These are phyloP conservation scores for Venusia cambrica DNA, from an alignment of 2,888 invertebrate species.

Conservation along the genomic window DNA sequence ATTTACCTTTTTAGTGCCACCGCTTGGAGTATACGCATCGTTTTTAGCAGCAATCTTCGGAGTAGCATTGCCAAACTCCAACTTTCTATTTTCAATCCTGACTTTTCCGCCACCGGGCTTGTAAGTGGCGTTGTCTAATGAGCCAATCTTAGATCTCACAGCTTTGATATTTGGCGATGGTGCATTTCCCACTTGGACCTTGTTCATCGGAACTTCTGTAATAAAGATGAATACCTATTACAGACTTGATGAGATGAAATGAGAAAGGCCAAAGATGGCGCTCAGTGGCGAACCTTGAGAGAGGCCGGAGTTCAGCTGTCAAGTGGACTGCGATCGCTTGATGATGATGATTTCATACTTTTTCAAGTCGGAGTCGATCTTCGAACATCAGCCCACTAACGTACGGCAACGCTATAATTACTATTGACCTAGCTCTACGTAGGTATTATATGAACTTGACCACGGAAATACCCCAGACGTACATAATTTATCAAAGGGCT, in stretches of 20 bases:
- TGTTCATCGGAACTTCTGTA: conserved; percentile 94
- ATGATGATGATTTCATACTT: too few species aligned
- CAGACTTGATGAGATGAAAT: too few species aligned
- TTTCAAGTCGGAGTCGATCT: too few species aligned
- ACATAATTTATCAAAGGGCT: conserved; percentile 25
- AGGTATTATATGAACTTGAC: conserved; percentile 16
- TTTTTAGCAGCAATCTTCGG: conserved; percentile 96
- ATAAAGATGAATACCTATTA: too few species aligned
- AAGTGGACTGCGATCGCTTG: too few species aligned
- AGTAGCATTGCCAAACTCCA: conserved; percentile 91
- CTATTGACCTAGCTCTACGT: neutral
- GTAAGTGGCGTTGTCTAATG: conserved; percentile 93
- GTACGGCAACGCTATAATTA: too few species aligned
- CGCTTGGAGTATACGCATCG: conserved; percentile 91
- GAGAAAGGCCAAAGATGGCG: too few species aligned
- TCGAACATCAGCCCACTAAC: too few species aligned
- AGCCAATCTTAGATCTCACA: conserved; percentile 95
- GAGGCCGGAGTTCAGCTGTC: too few species aligned
- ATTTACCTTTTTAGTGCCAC: conserved; percentile 94
- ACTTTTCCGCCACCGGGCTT: conserved; percentile 94
- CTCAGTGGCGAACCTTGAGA: too few species aligned
- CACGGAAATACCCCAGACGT: conserved; percentile 17
- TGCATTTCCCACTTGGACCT: conserved; percentile 94
- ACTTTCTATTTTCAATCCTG: conserved; percentile 92
- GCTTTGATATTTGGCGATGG: conserved; percentile 96